Evolutionary conservation across 2,797 vertebrate species (phyloP), one percentile per base, ranked within the genome.

Genomic region (Cossypha heuglini): DNA sequence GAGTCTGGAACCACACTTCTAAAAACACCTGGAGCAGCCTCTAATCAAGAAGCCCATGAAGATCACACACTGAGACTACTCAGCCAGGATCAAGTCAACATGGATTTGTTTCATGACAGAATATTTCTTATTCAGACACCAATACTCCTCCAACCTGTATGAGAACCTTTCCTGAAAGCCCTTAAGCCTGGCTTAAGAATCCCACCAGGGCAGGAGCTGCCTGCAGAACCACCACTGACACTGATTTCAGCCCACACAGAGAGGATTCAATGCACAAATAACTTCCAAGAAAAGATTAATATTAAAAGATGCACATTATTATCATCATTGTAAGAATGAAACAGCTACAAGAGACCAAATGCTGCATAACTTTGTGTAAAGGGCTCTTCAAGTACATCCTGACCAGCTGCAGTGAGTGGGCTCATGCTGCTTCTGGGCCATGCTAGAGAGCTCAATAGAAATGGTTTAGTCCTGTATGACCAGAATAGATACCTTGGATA

Each of bases 401-500:
- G 25, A 31, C 3, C 59, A 83, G 15, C 28, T n/a, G 45, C 22
- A 87, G 29, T 18, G 79, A n/a, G 48, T 46, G 5, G 8, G n/a
- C 24, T 75, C 11, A 2, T 55, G 29, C 19, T 72, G 37, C 29
- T 51, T 64, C 37, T 73, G 26, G 37, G 29, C 35, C 72, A 84
- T n/a, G 3, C 35, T 71, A 4, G 22, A n/a, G 40, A 67, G 42
- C 40, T 67, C 29, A 93, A 61, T 26, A 91, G 58, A 93, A 88
- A 52, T 0, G 1, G 17, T 84, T 75, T 42, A 62, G 24, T 29
- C 38, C 61, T 78, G 6, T 29, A 33, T 40, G 57, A 92, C 78
- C 69, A 86, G 17, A 90, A 97, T 93, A 42, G 96, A 71, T 78
- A 82, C 19, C 38, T 29, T 13, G 20, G 68, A 79, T 16, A 52